Evolutionary conservation across 2,113 vertebrate genomes (phyloP).

Genomic region (Lamprotornis superbus): DNA sequence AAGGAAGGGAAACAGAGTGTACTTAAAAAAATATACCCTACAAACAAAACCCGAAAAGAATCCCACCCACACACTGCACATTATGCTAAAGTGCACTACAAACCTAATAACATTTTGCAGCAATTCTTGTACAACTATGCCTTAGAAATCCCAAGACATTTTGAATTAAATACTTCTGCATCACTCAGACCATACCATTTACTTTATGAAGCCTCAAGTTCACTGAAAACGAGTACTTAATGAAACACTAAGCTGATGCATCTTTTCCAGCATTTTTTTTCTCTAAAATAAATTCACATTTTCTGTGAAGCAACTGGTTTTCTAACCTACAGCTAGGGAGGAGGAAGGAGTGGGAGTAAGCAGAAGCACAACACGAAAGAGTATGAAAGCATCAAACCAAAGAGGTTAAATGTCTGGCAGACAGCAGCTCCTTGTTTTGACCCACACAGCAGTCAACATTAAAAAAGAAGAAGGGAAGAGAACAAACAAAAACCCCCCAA

Average conservation of each 20-base stretch:
- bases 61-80: not conserved
- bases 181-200: not conserved
- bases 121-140: not conserved
- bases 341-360: slow-evolving; percentile 57
- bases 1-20: not conserved
- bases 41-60: not conserved
- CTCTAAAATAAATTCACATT: not conserved
- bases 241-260: not conserved
- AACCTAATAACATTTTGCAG: not conserved
- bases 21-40: not conserved
- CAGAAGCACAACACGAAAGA: not conserved
- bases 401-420: slow-evolving; percentile 12
- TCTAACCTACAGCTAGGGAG: not conserved
- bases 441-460: not conserved
- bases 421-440: not conserved
- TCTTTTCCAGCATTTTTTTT: not conserved
- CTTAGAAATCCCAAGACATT: not conserved
- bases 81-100: not conserved
- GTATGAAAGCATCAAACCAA: not conserved
- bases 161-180: not conserved
- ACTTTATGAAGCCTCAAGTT: not conserved
- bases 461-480: not conserved
- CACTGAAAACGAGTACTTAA: not conserved
- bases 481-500: not conserved
- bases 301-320: not conserved